Conservation (phyloP, 2,113 vertebrate genomes). For the Motacilla alba region DNA sequence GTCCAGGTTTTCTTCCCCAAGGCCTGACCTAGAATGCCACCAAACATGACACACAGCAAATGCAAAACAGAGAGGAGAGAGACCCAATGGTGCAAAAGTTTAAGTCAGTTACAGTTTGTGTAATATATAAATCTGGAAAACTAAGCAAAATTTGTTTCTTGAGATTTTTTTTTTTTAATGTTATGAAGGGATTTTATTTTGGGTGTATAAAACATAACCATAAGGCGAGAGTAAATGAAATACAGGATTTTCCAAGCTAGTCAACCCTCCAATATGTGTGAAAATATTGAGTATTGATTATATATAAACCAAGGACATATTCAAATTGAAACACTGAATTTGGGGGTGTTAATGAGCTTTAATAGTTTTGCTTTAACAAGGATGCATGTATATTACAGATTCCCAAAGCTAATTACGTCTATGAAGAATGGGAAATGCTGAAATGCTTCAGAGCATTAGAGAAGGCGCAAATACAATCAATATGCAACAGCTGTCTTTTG, state of each 20-base stretch:
- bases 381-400: background rate
- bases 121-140: background rate
- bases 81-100: background rate
- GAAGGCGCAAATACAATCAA: background rate
- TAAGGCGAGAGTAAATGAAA: background rate
- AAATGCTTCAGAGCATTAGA: background rate
- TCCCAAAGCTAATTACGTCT: background rate
- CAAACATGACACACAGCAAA: background rate
- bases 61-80: background rate
- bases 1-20: background rate
- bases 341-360: background rate
- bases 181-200: background rate
- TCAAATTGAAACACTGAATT: background rate
- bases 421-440: background rate
- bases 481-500: background rate
- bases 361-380: background rate
- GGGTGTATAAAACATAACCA: background rate
- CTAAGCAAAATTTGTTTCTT: background rate
- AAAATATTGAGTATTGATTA: background rate
- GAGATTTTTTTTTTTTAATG: background rate
- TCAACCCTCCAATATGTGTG: background rate
- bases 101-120: background rate
- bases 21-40: background rate
- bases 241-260: background rate
- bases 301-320: background rate